Percentiles rank a stretch among this genome's conserved stretches.
phyloP scores from a whole-genome alignment of 1,140 invertebrate species.

The Adoxophyes honmai region DNA sequence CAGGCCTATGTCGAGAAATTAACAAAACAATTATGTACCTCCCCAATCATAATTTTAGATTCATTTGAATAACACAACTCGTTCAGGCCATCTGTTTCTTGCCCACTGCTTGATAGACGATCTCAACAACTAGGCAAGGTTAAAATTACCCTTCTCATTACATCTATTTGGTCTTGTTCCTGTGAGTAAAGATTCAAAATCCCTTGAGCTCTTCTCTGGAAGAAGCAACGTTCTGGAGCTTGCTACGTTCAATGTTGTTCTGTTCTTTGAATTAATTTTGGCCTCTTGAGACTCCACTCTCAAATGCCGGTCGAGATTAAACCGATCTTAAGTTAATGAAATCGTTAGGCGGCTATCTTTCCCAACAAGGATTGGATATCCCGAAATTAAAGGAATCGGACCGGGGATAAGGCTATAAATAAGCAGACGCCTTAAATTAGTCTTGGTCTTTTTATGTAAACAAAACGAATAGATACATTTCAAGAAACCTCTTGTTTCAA shows the following conservation, averaged over 20 bases:
- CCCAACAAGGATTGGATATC: slow-evolving; percentile 8
- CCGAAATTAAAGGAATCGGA: slow-evolving; percentile 11
- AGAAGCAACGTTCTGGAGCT: slow-evolving; percentile 5
- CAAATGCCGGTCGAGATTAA: slow-evolving; percentile 47
- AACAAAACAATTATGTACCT: slow-evolving; percentile 55
- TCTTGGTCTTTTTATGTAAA: too few relatives aligned
- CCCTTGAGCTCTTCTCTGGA: neutral
- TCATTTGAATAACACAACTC: slow-evolving; percentile 48
- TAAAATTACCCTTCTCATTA: slow-evolving; percentile 11
- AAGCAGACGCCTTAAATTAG: neutral
- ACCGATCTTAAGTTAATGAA: slow-evolving; percentile 54
- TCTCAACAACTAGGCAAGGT: slow-evolving; percentile 29
- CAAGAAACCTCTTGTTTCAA: too few relatives aligned
- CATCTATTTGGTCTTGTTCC: slow-evolving; percentile 19
- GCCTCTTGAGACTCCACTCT: slow-evolving; percentile 55
- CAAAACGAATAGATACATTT: too few relatives aligned
- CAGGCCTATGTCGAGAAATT: slow-evolving; percentile 32
- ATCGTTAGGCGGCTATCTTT: slow-evolving; percentile 33
- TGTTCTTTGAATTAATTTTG: slow-evolving; percentile 69
- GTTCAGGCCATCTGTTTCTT: slow-evolving; percentile 64
- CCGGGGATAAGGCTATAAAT: slow-evolving; percentile 1
- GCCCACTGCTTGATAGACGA: slow-evolving; percentile 35
- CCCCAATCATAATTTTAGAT: slow-evolving; percentile 45
- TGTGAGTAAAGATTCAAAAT: slow-evolving; percentile 26
- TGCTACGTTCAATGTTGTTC: slow-evolving; percentile 40